Percentiles rank a stretch among this genome's conserved stretches.
phyloP scores from a whole-genome alignment of 1,140 invertebrate genomes.

The Maconellicoccus hirsutus region DNA sequence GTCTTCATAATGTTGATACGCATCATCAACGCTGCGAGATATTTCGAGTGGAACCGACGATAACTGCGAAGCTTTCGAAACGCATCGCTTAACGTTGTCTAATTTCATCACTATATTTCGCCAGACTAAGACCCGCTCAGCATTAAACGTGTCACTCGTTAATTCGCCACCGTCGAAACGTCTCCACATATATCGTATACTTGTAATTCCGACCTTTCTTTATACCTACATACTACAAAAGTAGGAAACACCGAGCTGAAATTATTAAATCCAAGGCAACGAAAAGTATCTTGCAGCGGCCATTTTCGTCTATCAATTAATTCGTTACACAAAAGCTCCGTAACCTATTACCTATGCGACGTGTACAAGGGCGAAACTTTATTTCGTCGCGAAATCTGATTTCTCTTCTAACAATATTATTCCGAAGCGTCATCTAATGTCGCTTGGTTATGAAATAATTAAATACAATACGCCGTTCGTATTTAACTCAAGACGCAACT shows the following conservation, averaged over 20 bases:
- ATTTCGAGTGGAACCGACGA: constrained; percentile 1
- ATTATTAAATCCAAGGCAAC: background rate
- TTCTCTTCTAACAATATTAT: background rate
- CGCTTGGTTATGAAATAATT: background rate
- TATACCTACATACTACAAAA: too few relatives aligned
- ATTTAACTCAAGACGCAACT: background rate
- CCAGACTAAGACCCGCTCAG: too few relatives aligned
- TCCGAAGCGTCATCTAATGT: background rate
- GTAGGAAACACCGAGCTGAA: too few relatives aligned
- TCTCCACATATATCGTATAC: too few relatives aligned
- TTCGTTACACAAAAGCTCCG: too few relatives aligned
- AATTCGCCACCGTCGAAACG: too few relatives aligned
- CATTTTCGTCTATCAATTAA: too few relatives aligned
- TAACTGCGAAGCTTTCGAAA: constrained; percentile 3
- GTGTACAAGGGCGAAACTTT: background rate
- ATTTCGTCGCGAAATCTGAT: background rate
- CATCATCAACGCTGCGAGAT: background rate
- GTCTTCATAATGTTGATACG: background rate
- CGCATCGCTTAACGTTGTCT: constrained; percentile 2
- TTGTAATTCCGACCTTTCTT: too few relatives aligned
- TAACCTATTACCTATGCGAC: background rate
- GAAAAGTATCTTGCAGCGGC: background rate
- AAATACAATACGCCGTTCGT: background rate
- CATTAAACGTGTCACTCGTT: too few relatives aligned
- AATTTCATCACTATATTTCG: background rate